Conservation (phyloP, 2,797 vertebrate genomes). For the Tenualosa ilisha region DNA sequence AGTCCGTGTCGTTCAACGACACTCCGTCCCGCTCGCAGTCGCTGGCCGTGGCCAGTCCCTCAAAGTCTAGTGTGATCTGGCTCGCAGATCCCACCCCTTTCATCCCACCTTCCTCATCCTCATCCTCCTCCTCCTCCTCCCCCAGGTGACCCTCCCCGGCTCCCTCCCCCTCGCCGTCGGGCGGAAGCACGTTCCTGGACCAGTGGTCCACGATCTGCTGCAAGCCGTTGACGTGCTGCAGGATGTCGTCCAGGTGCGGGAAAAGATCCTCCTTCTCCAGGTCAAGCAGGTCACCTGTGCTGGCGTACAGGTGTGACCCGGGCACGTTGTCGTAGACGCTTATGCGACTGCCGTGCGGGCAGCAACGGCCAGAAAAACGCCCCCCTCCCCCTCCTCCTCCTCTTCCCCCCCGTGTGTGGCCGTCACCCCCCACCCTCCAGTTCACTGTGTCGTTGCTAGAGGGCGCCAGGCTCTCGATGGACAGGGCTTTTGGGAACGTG, state of each 20-base stretch:
- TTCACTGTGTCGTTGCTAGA: constrained; percentile 59
- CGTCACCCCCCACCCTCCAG: constrained; percentile 49
- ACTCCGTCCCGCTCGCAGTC: constrained; percentile 85
- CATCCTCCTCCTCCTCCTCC: constrained; percentile 57
- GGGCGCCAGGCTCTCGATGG: constrained; percentile 94
- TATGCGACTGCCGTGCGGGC: constrained; percentile 88
- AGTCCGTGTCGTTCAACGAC: constrained; percentile 86
- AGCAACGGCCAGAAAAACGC: constrained; percentile 79
- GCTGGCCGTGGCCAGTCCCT: constrained; percentile 83
- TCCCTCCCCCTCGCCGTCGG: constrained; percentile 55
- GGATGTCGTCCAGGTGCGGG: constrained; percentile 90
- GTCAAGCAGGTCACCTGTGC: constrained; percentile 94
- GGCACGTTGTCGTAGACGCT: constrained; percentile 98
- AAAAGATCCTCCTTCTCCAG: constrained; percentile 92
- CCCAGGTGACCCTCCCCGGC: constrained; percentile 26
- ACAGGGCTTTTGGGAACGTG: constrained; percentile 96
- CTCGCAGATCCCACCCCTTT: constrained; percentile 68
- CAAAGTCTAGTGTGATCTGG: constrained; percentile 88
- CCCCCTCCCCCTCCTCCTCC: constrained; percentile 71
- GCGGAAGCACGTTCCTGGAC: constrained; percentile 86
- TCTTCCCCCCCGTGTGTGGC: constrained; percentile 60
- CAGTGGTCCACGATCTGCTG: constrained; percentile 92
- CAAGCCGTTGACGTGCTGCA: constrained; percentile 91
- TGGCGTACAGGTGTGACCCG: constrained; percentile 91
- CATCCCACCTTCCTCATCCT: constrained; percentile 62